Evolutionary conservation across 2,797 vertebrate species (phyloP), one percentile per base, ranked within the genome.

Genomic region (Galagoides demidoff): DNA sequence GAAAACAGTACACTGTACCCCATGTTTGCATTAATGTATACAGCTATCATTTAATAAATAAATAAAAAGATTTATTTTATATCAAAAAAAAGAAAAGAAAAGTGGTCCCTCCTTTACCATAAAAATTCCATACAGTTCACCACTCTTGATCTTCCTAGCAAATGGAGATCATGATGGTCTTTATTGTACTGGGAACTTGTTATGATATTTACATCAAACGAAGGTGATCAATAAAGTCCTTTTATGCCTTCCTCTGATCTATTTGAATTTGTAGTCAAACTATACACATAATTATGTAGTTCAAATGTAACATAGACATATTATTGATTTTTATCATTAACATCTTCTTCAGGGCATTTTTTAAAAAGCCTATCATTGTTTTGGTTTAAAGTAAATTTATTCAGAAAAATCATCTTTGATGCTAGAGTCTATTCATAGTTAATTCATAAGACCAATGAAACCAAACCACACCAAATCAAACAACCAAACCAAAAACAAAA

Each of bases 361-460:
- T 61, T 7, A 68, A 92, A 84, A 95, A 76, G 10, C 34, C 4
- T 74, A 17, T 39, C 17, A 31, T 25, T 74, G 68, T 66, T 49
- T 61, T 43, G 57, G 8, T 77, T 89, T 39, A 64, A 90, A 34
- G 3, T 61, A 8, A 88, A 52, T 93, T 93, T 88, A 55, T 19
- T 90, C 43, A 92, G 59, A 85, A 93, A 63, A 93, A 66, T 77
- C 4, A 73, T 8, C 20, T 92, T 86, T 86, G 52, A 79, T 25
- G 22, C 63, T 43, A 66, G 7, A 23, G 3, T 55, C 25, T 85
- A 19, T 55, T 0, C 81, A 25, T 93, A 70, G 93, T 88, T 93
- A 37, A 76, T n/a, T 93, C 63, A 92, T 1, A 89, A 66, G 49
- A 78, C 39, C 45, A 92, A 86, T 1, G 49, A 96, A 89, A 85